These are phyloP conservation scores for Anthrax anthrax DNA, from an alignment of 2,888 invertebrate genomes.

Conservation along the genomic window DNA sequence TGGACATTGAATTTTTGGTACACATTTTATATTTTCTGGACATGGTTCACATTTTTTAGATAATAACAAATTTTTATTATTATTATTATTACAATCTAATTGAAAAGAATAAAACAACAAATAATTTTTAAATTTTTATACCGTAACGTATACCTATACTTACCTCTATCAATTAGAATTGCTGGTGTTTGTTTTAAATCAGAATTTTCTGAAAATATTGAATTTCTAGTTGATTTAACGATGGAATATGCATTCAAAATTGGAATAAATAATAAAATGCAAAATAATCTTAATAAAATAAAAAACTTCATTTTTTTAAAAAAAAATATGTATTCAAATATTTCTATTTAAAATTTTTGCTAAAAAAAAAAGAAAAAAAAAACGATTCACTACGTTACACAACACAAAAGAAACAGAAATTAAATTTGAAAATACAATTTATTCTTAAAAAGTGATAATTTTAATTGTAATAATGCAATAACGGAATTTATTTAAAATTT, in stretches of 20 bases:
- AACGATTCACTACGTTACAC: too few species aligned
- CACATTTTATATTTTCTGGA: constrained; percentile 39
- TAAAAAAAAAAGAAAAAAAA: too few species aligned
- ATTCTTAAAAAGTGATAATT: too few species aligned
- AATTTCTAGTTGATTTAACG: neutral
- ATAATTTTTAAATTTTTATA: neutral
- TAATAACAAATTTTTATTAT: neutral
- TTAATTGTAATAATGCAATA: too few species aligned
- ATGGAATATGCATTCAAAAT: neutral
- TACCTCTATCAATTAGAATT: neutral
- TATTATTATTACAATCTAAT: neutral
- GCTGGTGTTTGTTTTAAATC: neutral
- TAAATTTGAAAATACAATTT: too few species aligned
- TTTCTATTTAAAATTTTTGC: too few species aligned
- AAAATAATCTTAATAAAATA: too few species aligned
- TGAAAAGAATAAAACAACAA: neutral
- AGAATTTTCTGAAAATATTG: neutral
- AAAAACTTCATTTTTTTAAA: too few species aligned
- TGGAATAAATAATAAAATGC: neutral
- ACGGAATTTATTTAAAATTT: too few species aligned
- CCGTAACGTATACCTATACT: neutral
- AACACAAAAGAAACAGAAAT: too few species aligned
- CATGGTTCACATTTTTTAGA: constrained; percentile 24
- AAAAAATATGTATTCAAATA: too few species aligned
- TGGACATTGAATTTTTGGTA: constrained; percentile 51